Conservation (phyloP, 2,113 vertebrate species). For the Pelmatolapia mariae region DNA sequence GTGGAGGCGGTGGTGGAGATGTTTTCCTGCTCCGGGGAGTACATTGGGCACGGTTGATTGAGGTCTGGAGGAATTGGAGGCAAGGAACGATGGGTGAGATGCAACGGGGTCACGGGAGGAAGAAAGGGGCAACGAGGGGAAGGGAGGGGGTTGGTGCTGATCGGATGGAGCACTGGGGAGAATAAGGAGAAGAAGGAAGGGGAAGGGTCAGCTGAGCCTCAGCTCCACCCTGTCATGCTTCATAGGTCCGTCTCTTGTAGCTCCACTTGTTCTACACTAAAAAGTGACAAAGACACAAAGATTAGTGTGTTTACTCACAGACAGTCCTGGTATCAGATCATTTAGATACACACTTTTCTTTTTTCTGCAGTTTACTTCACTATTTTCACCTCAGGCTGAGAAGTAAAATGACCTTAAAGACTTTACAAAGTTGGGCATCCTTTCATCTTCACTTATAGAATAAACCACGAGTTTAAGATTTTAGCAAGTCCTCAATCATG, state of each 20-base stretch:
- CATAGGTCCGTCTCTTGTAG: constrained; percentile 32
- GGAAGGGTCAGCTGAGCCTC: constrained; percentile 67
- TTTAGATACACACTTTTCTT: neutral
- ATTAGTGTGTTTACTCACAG: neutral
- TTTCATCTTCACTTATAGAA: neutral
- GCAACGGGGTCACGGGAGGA: constrained; percentile 2
- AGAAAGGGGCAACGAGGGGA: constrained; percentile 5
- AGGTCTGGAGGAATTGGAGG: constrained; percentile 10
- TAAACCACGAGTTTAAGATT: neutral
- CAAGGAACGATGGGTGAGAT: neutral
- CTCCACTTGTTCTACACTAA: constrained; percentile 32
- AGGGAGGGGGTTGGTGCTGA: constrained; percentile 14
- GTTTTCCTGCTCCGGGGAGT: constrained; percentile 99
- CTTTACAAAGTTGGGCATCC: neutral
- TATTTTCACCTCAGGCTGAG: neutral
- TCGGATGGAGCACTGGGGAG: constrained; percentile 10
- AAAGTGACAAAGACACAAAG: constrained; percentile 3
- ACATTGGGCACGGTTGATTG: constrained; percentile 86
- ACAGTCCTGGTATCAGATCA: neutral
- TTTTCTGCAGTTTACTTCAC: neutral
- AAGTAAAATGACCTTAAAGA: neutral
- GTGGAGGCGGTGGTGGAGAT: constrained; percentile 85
- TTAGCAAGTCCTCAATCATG: neutral
- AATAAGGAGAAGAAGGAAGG: constrained; percentile 47
- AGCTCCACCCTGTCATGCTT: constrained; percentile 68